phyloP scores from a whole-genome alignment of 2,797 vertebrate species.

The Lacerta viridis region DNA sequence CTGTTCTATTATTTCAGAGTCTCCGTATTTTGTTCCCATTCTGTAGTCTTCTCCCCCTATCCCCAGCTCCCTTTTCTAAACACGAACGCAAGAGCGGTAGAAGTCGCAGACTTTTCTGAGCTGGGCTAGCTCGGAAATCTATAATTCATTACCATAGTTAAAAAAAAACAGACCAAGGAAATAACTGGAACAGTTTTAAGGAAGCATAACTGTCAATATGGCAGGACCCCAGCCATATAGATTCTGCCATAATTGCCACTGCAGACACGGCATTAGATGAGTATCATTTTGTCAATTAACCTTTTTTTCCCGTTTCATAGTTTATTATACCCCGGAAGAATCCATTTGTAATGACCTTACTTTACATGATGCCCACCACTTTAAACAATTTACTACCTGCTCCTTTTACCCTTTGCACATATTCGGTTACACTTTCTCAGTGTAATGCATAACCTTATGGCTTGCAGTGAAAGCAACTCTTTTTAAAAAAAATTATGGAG shows the following conservation, averaged over 20 bases:
- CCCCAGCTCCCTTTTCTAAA: not conserved
- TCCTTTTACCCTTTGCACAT: conserved; percentile 74
- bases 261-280: conserved; percentile 66
- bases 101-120: conserved; percentile 23
- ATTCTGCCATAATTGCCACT: conserved; percentile 65
- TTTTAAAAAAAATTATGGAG: conserved; percentile 68
- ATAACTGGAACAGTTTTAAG: conserved; percentile 62
- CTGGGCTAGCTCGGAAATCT: conserved; percentile 33
- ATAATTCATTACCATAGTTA: conserved; percentile 62
- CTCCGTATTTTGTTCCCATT: not conserved
- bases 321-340: conserved; percentile 76
- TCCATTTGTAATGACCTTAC: conserved; percentile 71
- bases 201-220: conserved; percentile 73
- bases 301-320: conserved; percentile 75
- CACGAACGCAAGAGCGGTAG: not conserved
- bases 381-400: conserved; percentile 73
- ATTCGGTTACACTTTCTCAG: conserved; percentile 61
- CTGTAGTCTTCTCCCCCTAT: not conserved
- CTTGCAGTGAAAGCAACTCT: conserved; percentile 72
- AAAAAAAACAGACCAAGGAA: conserved; percentile 58
- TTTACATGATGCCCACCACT: conserved; percentile 58
- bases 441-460: conserved; percentile 77
- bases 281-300: conserved; percentile 83
- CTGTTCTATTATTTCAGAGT: too few species aligned
- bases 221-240: conserved; percentile 68